phyloP scores from a whole-genome alignment of 2,113 vertebrate genomes.

The Phasianus colchicus region DNA sequence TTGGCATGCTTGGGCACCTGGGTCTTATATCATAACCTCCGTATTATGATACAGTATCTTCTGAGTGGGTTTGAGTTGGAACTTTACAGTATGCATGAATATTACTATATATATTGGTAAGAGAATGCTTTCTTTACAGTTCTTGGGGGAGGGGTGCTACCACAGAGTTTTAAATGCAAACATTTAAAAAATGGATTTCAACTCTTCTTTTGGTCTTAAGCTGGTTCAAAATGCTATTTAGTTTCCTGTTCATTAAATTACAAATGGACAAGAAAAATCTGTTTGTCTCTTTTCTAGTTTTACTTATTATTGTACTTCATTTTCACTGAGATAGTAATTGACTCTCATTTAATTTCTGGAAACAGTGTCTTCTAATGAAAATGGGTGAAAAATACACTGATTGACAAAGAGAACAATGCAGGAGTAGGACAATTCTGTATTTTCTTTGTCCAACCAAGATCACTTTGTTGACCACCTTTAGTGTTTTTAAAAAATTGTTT shows the following conservation, averaged over 20 bases:
- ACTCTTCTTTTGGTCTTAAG: neutral
- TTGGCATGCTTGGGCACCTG: constrained; percentile 97
- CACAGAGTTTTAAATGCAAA: neutral
- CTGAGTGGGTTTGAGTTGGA: constrained; percentile 98
- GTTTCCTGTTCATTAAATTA: neutral
- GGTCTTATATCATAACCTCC: constrained; percentile 98
- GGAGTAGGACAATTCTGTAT: neutral
- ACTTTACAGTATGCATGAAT: constrained; percentile 99
- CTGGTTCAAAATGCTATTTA: neutral
- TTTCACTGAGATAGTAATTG: neutral
- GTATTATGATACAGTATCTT: constrained; percentile 99
- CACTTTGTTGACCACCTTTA: neutral
- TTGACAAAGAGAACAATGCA: neutral
- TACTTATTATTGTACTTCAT: neutral
- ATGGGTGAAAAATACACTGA: neutral
- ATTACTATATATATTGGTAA: constrained; percentile 99
- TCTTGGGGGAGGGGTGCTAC: neutral
- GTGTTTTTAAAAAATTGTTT: neutral
- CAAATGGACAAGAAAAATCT: neutral
- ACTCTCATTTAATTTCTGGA: neutral
- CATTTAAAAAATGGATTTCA: neutral
- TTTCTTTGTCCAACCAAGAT: neutral
- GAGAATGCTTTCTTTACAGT: neutral
- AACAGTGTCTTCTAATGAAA: neutral
- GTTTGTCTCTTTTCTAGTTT: neutral